phyloP scores from a whole-genome alignment of 2,113 vertebrate species.

The Abramis brama region DNA sequence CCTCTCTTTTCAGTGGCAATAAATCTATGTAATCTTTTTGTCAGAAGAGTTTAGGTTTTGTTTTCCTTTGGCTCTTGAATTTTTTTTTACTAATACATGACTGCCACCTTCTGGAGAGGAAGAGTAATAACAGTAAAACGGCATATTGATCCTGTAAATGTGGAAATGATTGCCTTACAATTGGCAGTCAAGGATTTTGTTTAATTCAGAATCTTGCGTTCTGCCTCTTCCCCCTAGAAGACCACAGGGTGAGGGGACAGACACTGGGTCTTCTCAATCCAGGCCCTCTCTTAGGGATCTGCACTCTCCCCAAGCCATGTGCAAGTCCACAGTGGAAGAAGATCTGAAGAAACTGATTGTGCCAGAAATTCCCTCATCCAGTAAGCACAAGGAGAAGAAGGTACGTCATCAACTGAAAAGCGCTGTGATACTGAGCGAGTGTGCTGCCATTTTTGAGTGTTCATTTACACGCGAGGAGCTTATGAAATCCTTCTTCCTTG shows the following conservation, averaged over 20 bases:
- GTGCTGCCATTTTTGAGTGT: neutral
- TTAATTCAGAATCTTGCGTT: conserved; percentile 17
- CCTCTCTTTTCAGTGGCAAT: neutral
- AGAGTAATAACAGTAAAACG: neutral
- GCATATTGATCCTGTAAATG: neutral
- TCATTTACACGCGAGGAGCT: too few species aligned
- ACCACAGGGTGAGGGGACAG: conserved; percentile 89
- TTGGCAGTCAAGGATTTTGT: neutral
- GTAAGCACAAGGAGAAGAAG: conserved; percentile 89
- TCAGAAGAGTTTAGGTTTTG: neutral
- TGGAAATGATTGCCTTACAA: neutral
- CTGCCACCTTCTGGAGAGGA: conserved; percentile 18
- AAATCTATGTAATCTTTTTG: neutral
- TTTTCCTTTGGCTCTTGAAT: neutral
- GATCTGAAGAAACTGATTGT: conserved; percentile 89
- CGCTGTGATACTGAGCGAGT: neutral
- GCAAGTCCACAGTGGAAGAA: conserved; percentile 91
- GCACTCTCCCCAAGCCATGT: conserved; percentile 85
- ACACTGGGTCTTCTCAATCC: conserved; percentile 81
- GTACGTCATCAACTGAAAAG: conserved; percentile 64
- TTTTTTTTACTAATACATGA: conserved; percentile 1
- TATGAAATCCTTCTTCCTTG: conserved; percentile 33
- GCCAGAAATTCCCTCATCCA: conserved; percentile 85
- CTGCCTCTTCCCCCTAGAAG: conserved; percentile 76
- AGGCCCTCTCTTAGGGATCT: conserved; percentile 90